Evolutionary conservation across 2,888 invertebrate genomes (phyloP).

Genomic region (Campoplex capitator): DNA sequence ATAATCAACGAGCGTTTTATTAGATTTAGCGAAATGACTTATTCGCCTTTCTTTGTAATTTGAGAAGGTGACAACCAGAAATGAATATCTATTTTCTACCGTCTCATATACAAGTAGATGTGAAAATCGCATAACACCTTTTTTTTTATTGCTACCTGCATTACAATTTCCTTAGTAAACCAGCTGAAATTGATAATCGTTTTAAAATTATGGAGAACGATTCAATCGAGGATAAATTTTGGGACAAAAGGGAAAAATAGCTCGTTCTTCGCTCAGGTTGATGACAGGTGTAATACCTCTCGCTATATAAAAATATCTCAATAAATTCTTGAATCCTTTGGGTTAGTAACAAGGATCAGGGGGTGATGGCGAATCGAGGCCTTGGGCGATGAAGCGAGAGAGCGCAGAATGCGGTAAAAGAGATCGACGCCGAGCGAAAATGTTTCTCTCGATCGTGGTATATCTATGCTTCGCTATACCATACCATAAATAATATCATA

Average conservation of each 20-base stretch:
- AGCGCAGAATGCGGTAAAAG: slow-evolving; percentile 28
- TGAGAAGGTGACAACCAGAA: neutral
- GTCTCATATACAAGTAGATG: neutral
- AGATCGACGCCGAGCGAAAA: slow-evolving; percentile 48
- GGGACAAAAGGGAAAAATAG: neutral
- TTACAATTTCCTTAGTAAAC: neutral
- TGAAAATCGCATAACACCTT: neutral
- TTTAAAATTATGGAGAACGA: slow-evolving; percentile 6
- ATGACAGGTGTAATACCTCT: slow-evolving; percentile 56
- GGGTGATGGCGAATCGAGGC: slow-evolving; percentile 59
- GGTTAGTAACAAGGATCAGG: slow-evolving; percentile 59
- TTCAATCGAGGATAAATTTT: slow-evolving; percentile 1
- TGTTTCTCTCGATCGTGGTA: slow-evolving; percentile 45
- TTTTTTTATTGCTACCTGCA: neutral
- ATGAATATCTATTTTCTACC: neutral
- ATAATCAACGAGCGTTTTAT: neutral
- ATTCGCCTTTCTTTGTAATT: neutral
- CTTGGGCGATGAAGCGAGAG: slow-evolving; percentile 53
- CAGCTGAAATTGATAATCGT: neutral
- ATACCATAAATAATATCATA: slow-evolving; percentile 69
- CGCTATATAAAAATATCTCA: neutral
- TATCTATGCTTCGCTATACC: slow-evolving; percentile 56
- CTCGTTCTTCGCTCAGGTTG: slow-evolving; percentile 28
- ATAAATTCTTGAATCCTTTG: slow-evolving; percentile 61
- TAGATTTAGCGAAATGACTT: neutral